Conservation (phyloP, 2,888 invertebrate genomes). For the Hyles lineata region DNA sequence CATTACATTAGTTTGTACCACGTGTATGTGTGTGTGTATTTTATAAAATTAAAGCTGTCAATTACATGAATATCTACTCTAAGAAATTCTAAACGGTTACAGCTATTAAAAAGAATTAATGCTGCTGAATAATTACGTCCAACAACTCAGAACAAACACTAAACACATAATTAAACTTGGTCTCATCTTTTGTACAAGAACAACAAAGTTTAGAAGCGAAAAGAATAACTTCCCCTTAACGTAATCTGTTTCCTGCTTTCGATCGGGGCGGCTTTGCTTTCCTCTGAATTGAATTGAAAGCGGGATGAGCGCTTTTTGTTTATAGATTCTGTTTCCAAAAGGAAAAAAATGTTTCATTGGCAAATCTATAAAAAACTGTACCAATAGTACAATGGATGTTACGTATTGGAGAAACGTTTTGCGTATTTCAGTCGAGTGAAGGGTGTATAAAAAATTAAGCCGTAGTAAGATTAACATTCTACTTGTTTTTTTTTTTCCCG, state of each 20-base stretch:
- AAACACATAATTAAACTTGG: background rate
- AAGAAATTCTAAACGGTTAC: background rate
- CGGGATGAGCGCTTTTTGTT: constrained; percentile 60
- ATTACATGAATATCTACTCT: too few species aligned
- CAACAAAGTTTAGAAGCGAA: constrained; percentile 4
- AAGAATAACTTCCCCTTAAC: constrained; percentile 40
- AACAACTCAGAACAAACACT: background rate
- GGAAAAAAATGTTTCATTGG: constrained; percentile 43
- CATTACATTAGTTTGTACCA: too few species aligned
- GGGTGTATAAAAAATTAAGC: background rate
- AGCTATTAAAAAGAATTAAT: background rate
- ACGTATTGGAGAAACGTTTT: background rate
- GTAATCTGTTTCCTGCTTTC: constrained; percentile 47
- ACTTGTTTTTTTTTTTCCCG: too few species aligned
- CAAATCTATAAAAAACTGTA: constrained; percentile 30
- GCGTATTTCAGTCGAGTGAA: background rate
- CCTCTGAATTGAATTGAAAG: constrained; percentile 62
- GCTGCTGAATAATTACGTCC: background rate
- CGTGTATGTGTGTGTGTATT: too few species aligned
- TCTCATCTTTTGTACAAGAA: background rate
- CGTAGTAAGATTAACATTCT: too few species aligned
- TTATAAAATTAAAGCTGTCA: too few species aligned
- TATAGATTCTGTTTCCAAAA: constrained; percentile 52
- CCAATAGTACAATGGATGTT: background rate
- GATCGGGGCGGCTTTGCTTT: constrained; percentile 50